These are phyloP conservation scores for Podilymbus podiceps DNA, from an alignment of 2,113 vertebrate genomes.

Conservation along the genomic window DNA sequence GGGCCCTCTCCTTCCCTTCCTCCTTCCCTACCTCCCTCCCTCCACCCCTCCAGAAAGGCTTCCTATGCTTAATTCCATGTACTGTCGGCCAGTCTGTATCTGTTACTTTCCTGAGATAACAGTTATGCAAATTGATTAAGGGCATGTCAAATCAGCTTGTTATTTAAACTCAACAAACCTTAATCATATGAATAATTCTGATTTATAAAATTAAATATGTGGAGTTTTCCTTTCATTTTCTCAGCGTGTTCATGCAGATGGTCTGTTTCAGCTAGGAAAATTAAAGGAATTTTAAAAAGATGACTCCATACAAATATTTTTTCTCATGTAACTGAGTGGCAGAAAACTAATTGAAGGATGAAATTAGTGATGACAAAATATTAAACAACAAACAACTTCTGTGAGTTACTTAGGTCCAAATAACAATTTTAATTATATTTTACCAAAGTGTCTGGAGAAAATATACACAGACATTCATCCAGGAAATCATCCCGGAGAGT, in stretches of 20 bases:
- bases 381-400: neutral
- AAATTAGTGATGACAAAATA: neutral
- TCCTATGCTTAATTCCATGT: neutral
- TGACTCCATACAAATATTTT: neutral
- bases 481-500: neutral
- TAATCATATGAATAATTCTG: slow-evolving; percentile 52
- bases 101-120: neutral
- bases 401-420: neutral
- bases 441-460: neutral
- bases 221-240: slow-evolving; percentile 23
- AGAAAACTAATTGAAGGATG: neutral
- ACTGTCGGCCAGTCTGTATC: neutral
- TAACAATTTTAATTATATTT: neutral
- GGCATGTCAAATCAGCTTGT: neutral
- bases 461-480: neutral
- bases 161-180: slow-evolving; percentile 56
- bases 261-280: slow-evolving; percentile 11
- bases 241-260: neutral
- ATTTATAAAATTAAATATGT: slow-evolving; percentile 44
- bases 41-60: neutral
- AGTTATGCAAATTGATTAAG: slow-evolving; percentile 40
- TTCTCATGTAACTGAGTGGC: neutral
- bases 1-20: neutral
- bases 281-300: neutral
- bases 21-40: neutral